Percentiles rank a stretch among this genome's conserved stretches.
Conservation (phyloP, 64 coral and sea anemone species). For the Montipora capricornis region DNA sequence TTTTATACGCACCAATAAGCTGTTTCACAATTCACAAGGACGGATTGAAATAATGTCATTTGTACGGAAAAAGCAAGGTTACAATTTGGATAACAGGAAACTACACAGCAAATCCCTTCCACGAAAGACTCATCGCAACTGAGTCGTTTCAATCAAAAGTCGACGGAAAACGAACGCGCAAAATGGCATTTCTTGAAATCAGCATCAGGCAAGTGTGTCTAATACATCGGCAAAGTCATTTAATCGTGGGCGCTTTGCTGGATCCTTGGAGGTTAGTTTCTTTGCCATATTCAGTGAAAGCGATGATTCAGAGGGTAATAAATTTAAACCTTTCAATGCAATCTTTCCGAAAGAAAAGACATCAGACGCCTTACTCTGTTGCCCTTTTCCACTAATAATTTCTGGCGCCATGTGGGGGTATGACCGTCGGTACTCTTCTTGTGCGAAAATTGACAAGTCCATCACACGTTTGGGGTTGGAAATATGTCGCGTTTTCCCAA, state of each 20-base stretch:
- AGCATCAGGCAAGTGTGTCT: too few relatives aligned
- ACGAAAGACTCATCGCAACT: too few relatives aligned
- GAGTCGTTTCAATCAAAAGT: too few relatives aligned
- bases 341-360: not conserved
- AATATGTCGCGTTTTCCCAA: constrained; percentile 14
- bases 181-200: too few relatives aligned
- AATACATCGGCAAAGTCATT: not conserved
- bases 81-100: too few relatives aligned
- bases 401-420: constrained; percentile 9
- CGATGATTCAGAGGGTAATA: not conserved
- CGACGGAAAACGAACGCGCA: too few relatives aligned
- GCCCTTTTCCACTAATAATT: not conserved
- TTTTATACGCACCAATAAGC: too few relatives aligned
- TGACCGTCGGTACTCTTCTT: not conserved
- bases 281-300: not conserved
- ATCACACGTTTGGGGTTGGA: not conserved
- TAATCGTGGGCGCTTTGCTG: not conserved
- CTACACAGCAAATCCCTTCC: too few relatives aligned
- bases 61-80: too few relatives aligned
- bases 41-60: too few relatives aligned
- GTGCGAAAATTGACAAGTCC: not conserved
- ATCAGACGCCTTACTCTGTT: not conserved
- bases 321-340: not conserved
- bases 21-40: too few relatives aligned
- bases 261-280: not conserved